Percentiles rank a stretch among this genome's conserved stretches.
phyloP scores from a whole-genome alignment of 1,140 invertebrate species.

The Dendrolimus punctatus region DNA sequence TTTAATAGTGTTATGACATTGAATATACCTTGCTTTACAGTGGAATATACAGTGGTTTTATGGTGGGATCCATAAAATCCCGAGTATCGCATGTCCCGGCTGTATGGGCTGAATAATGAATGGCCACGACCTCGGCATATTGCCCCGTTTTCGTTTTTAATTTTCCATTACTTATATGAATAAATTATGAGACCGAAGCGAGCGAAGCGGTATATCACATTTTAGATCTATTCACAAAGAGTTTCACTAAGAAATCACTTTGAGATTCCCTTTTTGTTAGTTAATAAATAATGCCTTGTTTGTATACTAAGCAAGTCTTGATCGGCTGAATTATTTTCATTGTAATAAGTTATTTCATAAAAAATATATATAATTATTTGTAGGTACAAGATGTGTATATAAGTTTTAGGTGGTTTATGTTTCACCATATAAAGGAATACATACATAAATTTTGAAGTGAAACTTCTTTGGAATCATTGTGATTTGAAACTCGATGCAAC shows the following conservation, averaged over 20 bases:
- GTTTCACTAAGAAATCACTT: slow-evolving; percentile 1
- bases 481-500: too few species aligned
- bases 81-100: slow-evolving; percentile 24
- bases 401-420: too few species aligned
- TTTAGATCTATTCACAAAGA: slow-evolving; percentile 11
- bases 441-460: too few species aligned
- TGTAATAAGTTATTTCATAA: too few species aligned
- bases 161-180: slow-evolving; percentile 37
- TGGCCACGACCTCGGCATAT: slow-evolving; percentile 26
- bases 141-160: slow-evolving; percentile 40
- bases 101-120: slow-evolving; percentile 39
- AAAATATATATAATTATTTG: too few species aligned
- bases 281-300: too few species aligned
- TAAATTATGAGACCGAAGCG: slow-evolving; percentile 19
- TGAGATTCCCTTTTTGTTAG: background rate
- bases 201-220: slow-evolving; percentile 12
- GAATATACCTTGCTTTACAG: background rate
- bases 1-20: background rate
- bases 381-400: too few species aligned
- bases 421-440: too few species aligned
- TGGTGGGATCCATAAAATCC: slow-evolving; percentile 28
- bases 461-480: too few species aligned
- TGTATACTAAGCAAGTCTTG: too few species aligned
- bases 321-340: too few species aligned
- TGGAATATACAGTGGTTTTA: slow-evolving; percentile 13